Base-by-base conservation (phyloP, 2,113 vertebrate species). In the Boleophthalmus pectinirostris region DNA sequence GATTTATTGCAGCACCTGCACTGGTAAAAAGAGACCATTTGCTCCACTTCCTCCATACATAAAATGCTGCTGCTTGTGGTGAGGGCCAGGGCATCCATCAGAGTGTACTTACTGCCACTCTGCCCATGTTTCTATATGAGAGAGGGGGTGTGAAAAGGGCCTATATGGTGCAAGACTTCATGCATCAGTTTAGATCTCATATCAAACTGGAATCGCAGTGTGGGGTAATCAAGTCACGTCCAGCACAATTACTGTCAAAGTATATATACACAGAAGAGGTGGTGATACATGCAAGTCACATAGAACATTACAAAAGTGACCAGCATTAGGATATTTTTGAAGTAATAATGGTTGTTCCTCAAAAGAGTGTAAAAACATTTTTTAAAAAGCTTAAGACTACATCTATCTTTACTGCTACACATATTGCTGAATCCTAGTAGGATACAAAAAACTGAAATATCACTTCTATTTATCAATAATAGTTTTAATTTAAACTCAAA, bases 1-100 rank as follows among this genome's bases (percentile, higher is more conserved):
- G 86, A 91, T 90, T 88, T 89, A 91, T 91, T 73, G 75, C 84
- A 80, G 84, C 87, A 91, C 84, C 90, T 88, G 88, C 80, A 67
- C 75, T 23, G 73, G 81, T 88, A 90, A 90, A 90, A 90, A 81
- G 67, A 86, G 80, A 87, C 88, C 61, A 89, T 88, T 87, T 82
- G 57, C 81, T 74, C 60, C 74, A 68, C 66, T 82, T 75, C 83
- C 82, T 74, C 69, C 49, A 53, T 60, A 60, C 57, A 60, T 60
- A 60, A 60, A 60, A 4, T 60, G 57, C 79, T 82, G 74, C 81
- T 83, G 82, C 78, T 87, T 70, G 70, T 87, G 72, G 69, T 35
- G 24, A 51, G 75, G 74, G 68, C 81, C 74, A 60, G 54, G 74
- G 47, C 74, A 87, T 88, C 75, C 68, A 85, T 85, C 78, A 82